These are phyloP conservation scores for Dissostichus mawsoni DNA, from an alignment of 2,113 vertebrate genomes.

Conservation along the genomic window DNA sequence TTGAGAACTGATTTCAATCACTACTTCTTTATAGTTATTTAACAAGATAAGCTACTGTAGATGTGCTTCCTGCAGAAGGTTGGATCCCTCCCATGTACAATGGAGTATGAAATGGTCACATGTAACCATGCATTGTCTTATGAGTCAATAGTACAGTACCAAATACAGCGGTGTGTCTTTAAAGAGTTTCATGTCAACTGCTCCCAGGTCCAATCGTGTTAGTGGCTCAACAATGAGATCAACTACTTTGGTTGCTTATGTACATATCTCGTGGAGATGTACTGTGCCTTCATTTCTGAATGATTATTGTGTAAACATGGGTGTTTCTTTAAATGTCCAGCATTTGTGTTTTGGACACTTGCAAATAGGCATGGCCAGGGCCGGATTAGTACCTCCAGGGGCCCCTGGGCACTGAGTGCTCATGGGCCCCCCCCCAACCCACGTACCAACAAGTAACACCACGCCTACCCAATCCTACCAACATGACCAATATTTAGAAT, in stretches of 20 bases:
- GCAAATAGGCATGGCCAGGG: not conserved
- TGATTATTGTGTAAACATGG: not conserved
- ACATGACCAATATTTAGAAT: no score
- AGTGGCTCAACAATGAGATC: not conserved
- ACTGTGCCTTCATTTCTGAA: not conserved
- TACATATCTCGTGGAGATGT: not conserved
- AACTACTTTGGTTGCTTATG: not conserved
- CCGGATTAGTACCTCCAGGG: no score
- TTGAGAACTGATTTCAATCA: not conserved
- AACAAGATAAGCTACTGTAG: not conserved
- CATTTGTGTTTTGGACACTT: not conserved
- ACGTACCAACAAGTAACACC: no score
- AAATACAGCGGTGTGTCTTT: not conserved
- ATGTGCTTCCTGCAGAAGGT: not conserved
- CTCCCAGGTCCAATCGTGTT: not conserved
- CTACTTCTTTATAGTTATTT: not conserved
- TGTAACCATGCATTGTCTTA: not conserved
- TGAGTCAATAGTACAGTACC: not conserved
- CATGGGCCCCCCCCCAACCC: no score
- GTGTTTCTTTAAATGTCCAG: not conserved
- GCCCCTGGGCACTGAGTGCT: no score
- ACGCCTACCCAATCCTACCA: no score
- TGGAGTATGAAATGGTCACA: not conserved
- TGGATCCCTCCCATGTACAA: no score
- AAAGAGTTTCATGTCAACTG: not conserved